Conservation (phyloP, 2,888 invertebrate species). For the Dryobota labecula region DNA sequence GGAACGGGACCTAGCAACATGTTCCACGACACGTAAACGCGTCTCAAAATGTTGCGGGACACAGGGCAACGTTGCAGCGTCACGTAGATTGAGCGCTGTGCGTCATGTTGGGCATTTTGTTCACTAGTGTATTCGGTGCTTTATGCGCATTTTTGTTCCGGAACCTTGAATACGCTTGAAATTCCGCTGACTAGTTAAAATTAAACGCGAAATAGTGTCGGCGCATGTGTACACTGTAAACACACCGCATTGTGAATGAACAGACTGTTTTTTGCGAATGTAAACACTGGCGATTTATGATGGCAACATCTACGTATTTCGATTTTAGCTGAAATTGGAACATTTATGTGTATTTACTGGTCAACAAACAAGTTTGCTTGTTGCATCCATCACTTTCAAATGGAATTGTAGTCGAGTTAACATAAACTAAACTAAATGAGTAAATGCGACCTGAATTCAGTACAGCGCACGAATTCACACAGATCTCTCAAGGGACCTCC, state of each 20-base stretch:
- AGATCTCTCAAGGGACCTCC: not conserved
- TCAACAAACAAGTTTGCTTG: constrained; percentile 23
- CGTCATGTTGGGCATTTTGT: too few species aligned
- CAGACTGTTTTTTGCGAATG: constrained; percentile 54
- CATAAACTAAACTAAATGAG: not conserved
- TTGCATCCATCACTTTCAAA: constrained; percentile 13
- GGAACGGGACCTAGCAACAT: too few species aligned
- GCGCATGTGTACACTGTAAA: constrained; percentile 52
- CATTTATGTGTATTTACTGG: constrained; percentile 30
- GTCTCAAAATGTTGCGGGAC: too few species aligned
- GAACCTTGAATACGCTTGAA: constrained; percentile 53
- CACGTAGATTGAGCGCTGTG: too few species aligned
- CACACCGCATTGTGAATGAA: constrained; percentile 61
- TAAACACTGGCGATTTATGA: constrained; percentile 56
- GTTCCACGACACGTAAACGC: too few species aligned
- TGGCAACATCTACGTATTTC: constrained; percentile 48
- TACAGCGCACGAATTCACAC: constrained; percentile 7
- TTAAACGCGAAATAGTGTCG: constrained; percentile 44
- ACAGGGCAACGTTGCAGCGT: too few species aligned
- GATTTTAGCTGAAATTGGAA: constrained; percentile 42
- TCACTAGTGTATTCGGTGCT: too few species aligned
- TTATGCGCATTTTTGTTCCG: constrained; percentile 48
- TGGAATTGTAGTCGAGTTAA: not conserved
- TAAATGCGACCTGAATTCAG: constrained; percentile 12
- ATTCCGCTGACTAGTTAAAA: constrained; percentile 56